Base-by-base conservation (phyloP, 2,113 vertebrate species). In the Thoracochromis brauschi region DNA sequence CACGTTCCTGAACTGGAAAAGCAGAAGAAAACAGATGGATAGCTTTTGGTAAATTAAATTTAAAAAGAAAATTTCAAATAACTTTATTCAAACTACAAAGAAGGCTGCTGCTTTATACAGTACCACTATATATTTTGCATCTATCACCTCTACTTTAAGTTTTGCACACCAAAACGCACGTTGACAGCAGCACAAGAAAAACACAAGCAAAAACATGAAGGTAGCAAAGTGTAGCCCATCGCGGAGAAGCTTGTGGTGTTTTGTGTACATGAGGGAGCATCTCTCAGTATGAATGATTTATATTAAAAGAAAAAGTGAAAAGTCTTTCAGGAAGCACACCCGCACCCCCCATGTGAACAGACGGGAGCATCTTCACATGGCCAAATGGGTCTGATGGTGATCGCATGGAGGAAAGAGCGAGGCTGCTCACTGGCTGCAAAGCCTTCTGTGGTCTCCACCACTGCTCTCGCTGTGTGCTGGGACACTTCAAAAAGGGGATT, bases 261-360 rank as follows among this genome's bases (percentile, higher is more conserved):
- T 97, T 94, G 94, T 96, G 93, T 95, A 95, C 93, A 95, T 80
- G 90, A 87, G 92, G 91, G 93, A 95, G 89, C 92, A 90, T 91
- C 91, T 95, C 87, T 92, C 81, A n/a, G 47, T 82, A 94, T 96
- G 89, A 96, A 96, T 95, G 89, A 96, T 96, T 96, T 80, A 96
- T 94, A 79, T 87, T 78, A 80, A 93, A 89, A 93, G 86, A 94
- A 80, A 88, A 87, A 94, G 89, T 89, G 86, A 93, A 92, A 92
- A 93, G 92, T 93, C 86, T 91, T 91, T 93, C 88, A 83, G 86
- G 84, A 94, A 85, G 89, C 75, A 51, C 88, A 79, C 88, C 83
- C 91, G 84, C 47, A 49, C 82, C 71, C 81, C 81, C 65, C 81
- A 81, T 88, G 93, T 31, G 85, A 94, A 87, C 87, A 91, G 92